Percentiles rank a stretch among this genome's conserved stretches.
Conservation (phyloP, 2,113 vertebrate species). For the Hydrolagus affinis region DNA sequence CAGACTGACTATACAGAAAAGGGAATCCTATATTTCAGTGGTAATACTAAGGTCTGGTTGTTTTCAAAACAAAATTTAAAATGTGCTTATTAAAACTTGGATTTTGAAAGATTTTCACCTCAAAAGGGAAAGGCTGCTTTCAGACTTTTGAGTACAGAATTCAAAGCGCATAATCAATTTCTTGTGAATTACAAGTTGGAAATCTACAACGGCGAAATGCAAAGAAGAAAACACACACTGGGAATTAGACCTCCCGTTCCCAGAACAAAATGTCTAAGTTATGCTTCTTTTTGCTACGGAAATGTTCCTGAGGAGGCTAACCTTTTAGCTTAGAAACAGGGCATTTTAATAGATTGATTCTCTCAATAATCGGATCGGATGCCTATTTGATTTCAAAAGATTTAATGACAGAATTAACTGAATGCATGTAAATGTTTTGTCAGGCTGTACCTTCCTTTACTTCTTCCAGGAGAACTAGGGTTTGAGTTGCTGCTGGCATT, state of each 20-base stretch:
- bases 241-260: neutral
- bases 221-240: too few species aligned
- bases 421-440: neutral
- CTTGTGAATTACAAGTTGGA: neutral
- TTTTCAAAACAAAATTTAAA: neutral
- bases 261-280: neutral
- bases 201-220: neutral
- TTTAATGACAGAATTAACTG: too few species aligned
- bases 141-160: neutral
- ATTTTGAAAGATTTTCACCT: neutral
- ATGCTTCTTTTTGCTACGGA: neutral
- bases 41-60: too few species aligned
- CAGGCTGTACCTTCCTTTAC: constrained; percentile 74
- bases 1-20: too few species aligned
- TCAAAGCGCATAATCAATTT: neutral
- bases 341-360: neutral
- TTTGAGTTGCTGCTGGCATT: constrained; percentile 92
- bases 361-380: neutral
- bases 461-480: constrained; percentile 87
- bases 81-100: neutral
- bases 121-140: neutral
- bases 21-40: too few species aligned
- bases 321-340: neutral
- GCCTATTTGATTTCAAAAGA: neutral
- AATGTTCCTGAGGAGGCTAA: neutral